Evolutionary conservation across 2,797 vertebrate genomes (phyloP).

Genomic region (Schizothorax lantsangensis): DNA sequence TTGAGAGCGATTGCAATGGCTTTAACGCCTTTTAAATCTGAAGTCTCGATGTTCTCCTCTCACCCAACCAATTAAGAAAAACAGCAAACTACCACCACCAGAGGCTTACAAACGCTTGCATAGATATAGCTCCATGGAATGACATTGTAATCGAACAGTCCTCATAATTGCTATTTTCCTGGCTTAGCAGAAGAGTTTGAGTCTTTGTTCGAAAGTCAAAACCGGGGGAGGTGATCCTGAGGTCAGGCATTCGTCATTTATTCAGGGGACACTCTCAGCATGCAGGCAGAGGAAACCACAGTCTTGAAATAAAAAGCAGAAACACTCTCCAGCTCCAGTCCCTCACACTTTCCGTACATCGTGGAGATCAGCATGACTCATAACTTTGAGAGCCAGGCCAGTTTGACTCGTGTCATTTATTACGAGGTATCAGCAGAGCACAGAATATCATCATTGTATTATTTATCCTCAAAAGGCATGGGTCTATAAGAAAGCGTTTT

Average conservation of each 20-base stretch:
- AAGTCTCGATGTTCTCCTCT: background rate
- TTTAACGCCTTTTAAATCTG: constrained; percentile 53
- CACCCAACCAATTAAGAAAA: background rate
- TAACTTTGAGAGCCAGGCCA: background rate
- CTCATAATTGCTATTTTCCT: constrained; percentile 31
- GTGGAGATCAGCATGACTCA: constrained; percentile 17
- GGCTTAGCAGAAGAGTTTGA: background rate
- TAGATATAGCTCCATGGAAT: constrained; percentile 3
- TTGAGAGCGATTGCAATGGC: constrained; percentile 47
- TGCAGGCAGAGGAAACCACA: constrained; percentile 40
- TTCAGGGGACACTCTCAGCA: constrained; percentile 15
- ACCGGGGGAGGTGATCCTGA: constrained; percentile 30
- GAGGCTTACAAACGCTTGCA: background rate
- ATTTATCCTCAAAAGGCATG: background rate
- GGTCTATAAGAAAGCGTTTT: background rate
- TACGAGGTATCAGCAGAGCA: constrained; percentile 14
- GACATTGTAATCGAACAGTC: background rate
- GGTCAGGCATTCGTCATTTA: constrained; percentile 18
- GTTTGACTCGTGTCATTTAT: constrained; percentile 22
- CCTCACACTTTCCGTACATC: constrained; percentile 39
- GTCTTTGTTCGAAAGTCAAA: constrained; percentile 33
- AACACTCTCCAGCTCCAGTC: constrained; percentile 17
- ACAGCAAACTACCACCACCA: background rate
- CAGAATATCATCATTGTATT: background rate
- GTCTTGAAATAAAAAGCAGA: constrained; percentile 56